Percentiles rank a stretch among this genome's conserved stretches.
These are phyloP conservation scores for Abrostola triplasia DNA, from an alignment of 2,888 invertebrate genomes.

Conservation along the genomic window DNA sequence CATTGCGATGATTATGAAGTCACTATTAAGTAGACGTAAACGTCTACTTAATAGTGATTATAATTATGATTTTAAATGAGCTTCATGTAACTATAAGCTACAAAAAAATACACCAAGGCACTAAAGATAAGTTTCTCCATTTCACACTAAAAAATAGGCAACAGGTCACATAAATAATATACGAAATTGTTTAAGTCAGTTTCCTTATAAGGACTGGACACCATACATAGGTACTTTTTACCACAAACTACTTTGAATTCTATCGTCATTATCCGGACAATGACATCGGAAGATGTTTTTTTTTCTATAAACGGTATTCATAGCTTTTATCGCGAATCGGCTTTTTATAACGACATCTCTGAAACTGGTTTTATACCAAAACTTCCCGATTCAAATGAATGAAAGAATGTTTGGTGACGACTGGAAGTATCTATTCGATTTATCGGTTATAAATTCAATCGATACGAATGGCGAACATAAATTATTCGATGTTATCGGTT, in stretches of 20 bases:
- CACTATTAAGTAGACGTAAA: too few relatives aligned
- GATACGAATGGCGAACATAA: slow-evolving; percentile 42
- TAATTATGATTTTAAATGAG: too few relatives aligned
- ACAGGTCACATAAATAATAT: slow-evolving; percentile 42
- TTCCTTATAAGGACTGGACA: slow-evolving; percentile 29
- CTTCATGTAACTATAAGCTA: too few relatives aligned
- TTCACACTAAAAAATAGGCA: slow-evolving; percentile 11
- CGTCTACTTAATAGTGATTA: too few relatives aligned
- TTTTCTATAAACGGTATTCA: slow-evolving; percentile 46
- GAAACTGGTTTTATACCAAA: slow-evolving; percentile 51
- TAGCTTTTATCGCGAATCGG: slow-evolving; percentile 63
- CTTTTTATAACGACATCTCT: slow-evolving; percentile 53
- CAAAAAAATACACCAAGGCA: too few relatives aligned
- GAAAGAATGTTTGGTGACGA: slow-evolving; percentile 43
- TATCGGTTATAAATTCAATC: slow-evolving; percentile 48
- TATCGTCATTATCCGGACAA: slow-evolving; percentile 71
- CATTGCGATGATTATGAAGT: too few relatives aligned
- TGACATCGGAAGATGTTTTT: slow-evolving; percentile 70
- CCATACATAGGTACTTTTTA: slow-evolving; percentile 33
- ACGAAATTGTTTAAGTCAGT: slow-evolving; percentile 24
- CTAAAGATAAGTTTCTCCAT: too few relatives aligned
- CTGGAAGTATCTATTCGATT: slow-evolving; percentile 47
- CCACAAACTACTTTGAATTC: slow-evolving; percentile 59
- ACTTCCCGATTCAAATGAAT: slow-evolving; percentile 43
- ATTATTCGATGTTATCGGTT: slow-evolving; percentile 49